Evolutionary conservation across 1,140 invertebrate genomes (phyloP), one percentile per base, ranked within the genome.

Genomic region (Heliothis virescens): DNA sequence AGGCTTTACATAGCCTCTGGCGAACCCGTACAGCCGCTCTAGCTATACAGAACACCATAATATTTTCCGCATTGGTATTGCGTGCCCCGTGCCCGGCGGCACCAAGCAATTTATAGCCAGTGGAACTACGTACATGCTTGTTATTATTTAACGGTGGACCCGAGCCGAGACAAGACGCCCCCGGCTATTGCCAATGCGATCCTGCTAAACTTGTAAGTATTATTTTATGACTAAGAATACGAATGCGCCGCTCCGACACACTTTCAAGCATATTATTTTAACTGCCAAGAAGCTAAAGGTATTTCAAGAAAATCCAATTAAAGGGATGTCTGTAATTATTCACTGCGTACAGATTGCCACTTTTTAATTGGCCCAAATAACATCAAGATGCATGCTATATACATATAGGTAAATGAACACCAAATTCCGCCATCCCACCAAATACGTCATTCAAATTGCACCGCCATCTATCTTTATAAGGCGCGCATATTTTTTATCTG

Each of bases 51-150:
- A 50, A 50, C 79, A 73, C 75, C 83, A 86, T 85, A 90, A 91
- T 90, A 92, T 90, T 93, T 94, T 93, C 93, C 93, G 92, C 91
- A 90, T 94, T 91, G 90, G 89, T 90, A 89, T 92, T 93, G 93
- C 92, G 91, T 94, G 92, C 90, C 88, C 83, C 88, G 89, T 89
- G 92, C 91, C 92, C 91, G 85, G 80, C 86, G 92, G 92, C 91
- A 85, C 83, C 86, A 83, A 83, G 88, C 92, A 91, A 93, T 94
- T 94, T 94, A 93, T 93, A 92, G 89, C 88, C 84, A 87, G 80
- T 87, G 85, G 85, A 90, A 86, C 90, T 86, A 86, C 82, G 82
- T 89, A 90, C 84, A 86, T 84, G 79, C 88, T 89, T 81, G 89
- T 93, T 91, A 90, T 91, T 92, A 91, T 92, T 93, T 92, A 90